These are phyloP conservation scores for Penaeus indicus DNA, from an alignment of 1,140 invertebrate species.

Conservation along the genomic window DNA sequence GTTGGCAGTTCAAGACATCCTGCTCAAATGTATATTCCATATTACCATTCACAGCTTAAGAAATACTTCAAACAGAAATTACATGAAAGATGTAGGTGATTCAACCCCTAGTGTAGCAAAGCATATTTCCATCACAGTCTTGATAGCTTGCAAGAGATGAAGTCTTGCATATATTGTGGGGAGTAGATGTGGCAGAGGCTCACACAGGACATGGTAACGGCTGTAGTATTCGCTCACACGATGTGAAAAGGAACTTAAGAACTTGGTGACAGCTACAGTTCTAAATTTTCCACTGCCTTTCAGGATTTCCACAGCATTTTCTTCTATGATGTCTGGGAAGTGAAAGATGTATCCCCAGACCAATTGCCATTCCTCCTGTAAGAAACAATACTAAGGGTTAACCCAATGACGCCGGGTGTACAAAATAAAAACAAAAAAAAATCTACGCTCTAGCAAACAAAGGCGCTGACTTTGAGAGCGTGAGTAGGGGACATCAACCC, in stretches of 20 bases:
- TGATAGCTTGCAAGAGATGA: conserved; percentile 23
- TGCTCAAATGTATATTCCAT: no score
- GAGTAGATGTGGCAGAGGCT: conserved; percentile 29
- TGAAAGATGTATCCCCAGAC: conserved; percentile 39
- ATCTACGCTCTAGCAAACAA: no score
- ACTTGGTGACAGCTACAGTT: neutral
- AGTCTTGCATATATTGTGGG: conserved; percentile 39
- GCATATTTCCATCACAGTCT: conserved; percentile 17
- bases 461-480: no score
- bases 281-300: conserved; percentile 13
- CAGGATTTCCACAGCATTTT: neutral
- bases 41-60: no score
- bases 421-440: no score
- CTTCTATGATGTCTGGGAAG: conserved; percentile 35
- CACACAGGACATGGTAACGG: conserved; percentile 20
- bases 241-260: conserved; percentile 19
- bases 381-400: neutral
- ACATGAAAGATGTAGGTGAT: conserved; percentile 32
- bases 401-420: no score
- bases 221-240: conserved; percentile 45
- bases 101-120: conserved; percentile 24
- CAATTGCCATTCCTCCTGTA: conserved; percentile 33
- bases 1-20: no score
- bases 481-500: no score
- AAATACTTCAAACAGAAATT: neutral